Base-by-base conservation (phyloP, 2,113 vertebrate species). In the Tylochromis polylepis region DNA sequence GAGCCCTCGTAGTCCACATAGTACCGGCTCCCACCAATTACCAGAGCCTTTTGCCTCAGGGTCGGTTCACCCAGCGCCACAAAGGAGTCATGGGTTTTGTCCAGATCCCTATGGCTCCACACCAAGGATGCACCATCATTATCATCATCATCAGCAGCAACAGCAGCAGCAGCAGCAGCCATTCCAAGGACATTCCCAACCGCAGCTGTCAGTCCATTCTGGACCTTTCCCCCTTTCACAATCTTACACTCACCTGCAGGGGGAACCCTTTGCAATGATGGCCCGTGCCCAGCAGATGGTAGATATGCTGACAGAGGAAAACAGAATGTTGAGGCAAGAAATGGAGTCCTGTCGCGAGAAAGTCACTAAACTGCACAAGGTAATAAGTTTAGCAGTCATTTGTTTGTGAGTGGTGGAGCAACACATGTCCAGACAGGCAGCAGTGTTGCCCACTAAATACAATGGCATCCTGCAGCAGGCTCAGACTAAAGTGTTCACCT, bases 211-310 rank as follows among this genome's bases (percentile, higher is more conserved):
- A 0, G 55, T 90, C 10, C 95, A 94, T 31, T 65, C 91, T 1
- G 86, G 72, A 53, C 91, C 88, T 51, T 96, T 97, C 0, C 97
- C 97, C 15, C 96, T 97, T 79, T 94, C 92, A 0, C 92, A 93
- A 34, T 91, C 93, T 77, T 96, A 96, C 0, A 96, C 97, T 18
- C 97, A 97, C 85, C 91, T 97, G 92, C 98, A 98, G 83, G 97
- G 97, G 1, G 98, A 99, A 87, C 97, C 98, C 10, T 98, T 97
- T 77, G 96, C 97, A 88, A 97, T 98, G 89, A 97, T 99, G 89
- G 97, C 97, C n/a, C 96, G 97, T 29, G 97, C 98, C 14, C 98
- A 99, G 86, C 98, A 99, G 85, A 98, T 98, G 98, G 98, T 98
- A 85, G 98, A 99, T 87, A 96, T 98, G 92, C 95, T 99, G 67